These are phyloP conservation scores for Julus scandinavius DNA, from an alignment of 2,888 invertebrate genomes.

Conservation along the genomic window DNA sequence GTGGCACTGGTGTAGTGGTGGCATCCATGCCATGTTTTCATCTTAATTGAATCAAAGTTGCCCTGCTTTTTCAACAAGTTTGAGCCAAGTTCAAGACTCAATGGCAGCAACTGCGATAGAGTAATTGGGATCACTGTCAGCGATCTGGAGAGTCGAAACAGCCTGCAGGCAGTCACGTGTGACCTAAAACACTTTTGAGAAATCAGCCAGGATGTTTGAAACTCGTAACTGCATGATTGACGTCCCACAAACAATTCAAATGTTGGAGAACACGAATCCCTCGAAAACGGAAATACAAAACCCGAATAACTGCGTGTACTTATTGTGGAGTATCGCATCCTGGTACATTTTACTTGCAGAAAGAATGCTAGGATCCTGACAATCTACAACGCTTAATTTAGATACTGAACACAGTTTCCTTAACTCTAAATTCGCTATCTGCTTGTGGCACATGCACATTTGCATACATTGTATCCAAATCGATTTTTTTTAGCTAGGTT, in stretches of 20 bases:
- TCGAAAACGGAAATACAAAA: too few relatives aligned
- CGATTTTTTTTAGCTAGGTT: too few relatives aligned
- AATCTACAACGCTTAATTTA: too few relatives aligned
- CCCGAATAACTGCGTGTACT: too few relatives aligned
- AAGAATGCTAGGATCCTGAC: too few relatives aligned
- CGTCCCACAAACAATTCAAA: neutral
- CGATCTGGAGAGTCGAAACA: neutral
- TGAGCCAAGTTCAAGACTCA: conserved; percentile 31
- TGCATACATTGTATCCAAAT: too few relatives aligned
- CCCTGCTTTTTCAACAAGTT: neutral
- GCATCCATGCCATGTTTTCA: neutral
- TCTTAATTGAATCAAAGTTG: neutral
- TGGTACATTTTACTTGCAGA: too few relatives aligned
- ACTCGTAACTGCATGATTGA: neutral
- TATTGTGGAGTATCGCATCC: too few relatives aligned
- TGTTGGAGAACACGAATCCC: neutral
- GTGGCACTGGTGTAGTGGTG: neutral
- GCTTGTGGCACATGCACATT: too few relatives aligned
- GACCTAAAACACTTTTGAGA: neutral
- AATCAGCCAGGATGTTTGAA: neutral
- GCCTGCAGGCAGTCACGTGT: neutral
- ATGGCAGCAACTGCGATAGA: neutral
- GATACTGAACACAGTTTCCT: too few relatives aligned
- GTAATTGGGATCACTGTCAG: neutral
- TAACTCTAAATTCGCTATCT: too few relatives aligned